Percentiles rank a stretch among this genome's conserved stretches.
Conservation (phyloP, 2,888 invertebrate genomes). For the Harpalus rufipes region DNA sequence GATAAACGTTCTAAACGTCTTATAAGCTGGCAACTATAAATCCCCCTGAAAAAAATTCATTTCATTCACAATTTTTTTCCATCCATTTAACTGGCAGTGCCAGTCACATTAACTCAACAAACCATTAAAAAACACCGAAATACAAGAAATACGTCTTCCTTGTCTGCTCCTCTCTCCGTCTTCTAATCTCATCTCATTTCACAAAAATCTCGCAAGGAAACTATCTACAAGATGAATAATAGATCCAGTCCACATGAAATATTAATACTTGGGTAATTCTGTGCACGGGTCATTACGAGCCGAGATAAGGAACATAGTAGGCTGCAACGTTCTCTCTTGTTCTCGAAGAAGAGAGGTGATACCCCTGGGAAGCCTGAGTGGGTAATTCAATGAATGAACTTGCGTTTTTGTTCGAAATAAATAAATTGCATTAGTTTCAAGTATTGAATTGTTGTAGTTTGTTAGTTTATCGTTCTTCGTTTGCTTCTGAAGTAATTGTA, state of each 20-base stretch:
- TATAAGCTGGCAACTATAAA: slow-evolving; percentile 24
- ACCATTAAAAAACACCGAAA: slow-evolving; percentile 38
- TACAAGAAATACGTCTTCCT: slow-evolving; percentile 12
- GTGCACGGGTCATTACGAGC: slow-evolving; percentile 59
- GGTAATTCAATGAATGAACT: slow-evolving; percentile 22
- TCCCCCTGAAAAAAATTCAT: neutral
- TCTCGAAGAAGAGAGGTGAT: neutral
- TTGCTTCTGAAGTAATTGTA: no score
- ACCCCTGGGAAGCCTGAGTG: slow-evolving; percentile 8
- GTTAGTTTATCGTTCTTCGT: no score
- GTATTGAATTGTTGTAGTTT: no score
- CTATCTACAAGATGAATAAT: slow-evolving; percentile 58
- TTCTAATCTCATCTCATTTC: slow-evolving; percentile 31
- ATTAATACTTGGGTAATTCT: slow-evolving; percentile 56
- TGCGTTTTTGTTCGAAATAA: neutral
- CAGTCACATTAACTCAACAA: slow-evolving; percentile 16
- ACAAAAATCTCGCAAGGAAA: slow-evolving; percentile 36
- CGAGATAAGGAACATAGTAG: slow-evolving; percentile 42
- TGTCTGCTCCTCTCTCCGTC: slow-evolving; percentile 1
- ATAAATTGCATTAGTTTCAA: no score
- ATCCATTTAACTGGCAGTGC: slow-evolving; percentile 31
- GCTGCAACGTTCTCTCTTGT: neutral
- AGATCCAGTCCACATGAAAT: slow-evolving; percentile 57
- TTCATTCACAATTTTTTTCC: slow-evolving; percentile 19
- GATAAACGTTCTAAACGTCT: neutral